Evolutionary conservation across 2,113 vertebrate species (phyloP), one percentile per base, ranked within the genome.

Genomic region (Lampris incognitus): DNA sequence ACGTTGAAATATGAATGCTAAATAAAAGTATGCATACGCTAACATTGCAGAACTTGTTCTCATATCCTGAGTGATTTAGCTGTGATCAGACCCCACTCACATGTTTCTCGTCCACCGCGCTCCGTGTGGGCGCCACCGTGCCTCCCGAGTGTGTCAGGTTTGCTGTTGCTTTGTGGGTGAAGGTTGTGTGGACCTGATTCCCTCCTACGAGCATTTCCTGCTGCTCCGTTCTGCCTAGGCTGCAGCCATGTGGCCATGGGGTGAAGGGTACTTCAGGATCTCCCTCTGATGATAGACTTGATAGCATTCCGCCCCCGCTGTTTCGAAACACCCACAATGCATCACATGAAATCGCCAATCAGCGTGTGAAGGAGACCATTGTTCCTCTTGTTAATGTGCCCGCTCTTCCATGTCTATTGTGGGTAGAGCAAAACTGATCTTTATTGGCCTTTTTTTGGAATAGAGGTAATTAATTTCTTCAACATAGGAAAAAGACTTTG

Each of bases 221-320:
- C 62, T 13, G 38, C 76, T 82, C 64, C 58, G 58, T 78, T 74
- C 72, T 68, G 75, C 77, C 76, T 72, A 74, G 41, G 64, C 76
- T 75, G 74, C 54, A 51, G 74, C 77, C 65, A 81, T 58, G 74
- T 74, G 83, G 87, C 64, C 72, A 58, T 7, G 49, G 68, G 75
- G 72, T 80, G 66, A 83, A 88, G 81, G 74, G 82, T 80, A 81
- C 85, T 87, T 85, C 60, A 87, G 81, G 78, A 84, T 85, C 86
- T 83, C 85, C 86, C 74, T 87, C 79, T 79, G 75, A 89, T 79
- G 69, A 70, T 78, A 78, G 80, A 78, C 66, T 74, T 76, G 24
- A 52, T 86, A 79, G 81, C 81, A 85, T 55, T 39, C 64, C 64
- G 40, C 89, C 89, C 74, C 79, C 72, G 50, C 71, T 52, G 59